Evolutionary conservation across 2,797 vertebrate species (phyloP).

Genomic region (Pseudochirops cupreus): DNA sequence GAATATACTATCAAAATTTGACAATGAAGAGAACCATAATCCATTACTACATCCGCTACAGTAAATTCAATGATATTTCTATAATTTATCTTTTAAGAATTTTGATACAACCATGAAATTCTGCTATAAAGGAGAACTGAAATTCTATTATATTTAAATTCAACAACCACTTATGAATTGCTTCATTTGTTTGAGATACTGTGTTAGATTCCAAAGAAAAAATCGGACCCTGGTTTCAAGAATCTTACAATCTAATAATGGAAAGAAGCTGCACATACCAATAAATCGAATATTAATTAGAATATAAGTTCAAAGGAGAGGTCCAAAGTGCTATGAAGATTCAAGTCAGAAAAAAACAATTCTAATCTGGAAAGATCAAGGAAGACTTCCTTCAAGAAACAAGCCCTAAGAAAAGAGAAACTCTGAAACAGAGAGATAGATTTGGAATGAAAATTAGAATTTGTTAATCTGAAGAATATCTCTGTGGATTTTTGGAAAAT

Average conservation of each 20-base stretch:
- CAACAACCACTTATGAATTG: not conserved
- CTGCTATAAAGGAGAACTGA: constrained; percentile 35
- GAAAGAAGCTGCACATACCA: not conserved
- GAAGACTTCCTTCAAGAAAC: not conserved
- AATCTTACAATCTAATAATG: not conserved
- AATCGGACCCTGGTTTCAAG: not conserved
- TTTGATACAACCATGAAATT: not conserved
- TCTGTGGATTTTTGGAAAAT: not conserved
- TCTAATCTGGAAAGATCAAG: not conserved
- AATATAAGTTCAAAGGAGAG: not conserved
- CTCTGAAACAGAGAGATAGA: not conserved
- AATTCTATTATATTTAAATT: not conserved
- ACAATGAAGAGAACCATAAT: not conserved
- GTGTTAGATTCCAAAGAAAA: not conserved
- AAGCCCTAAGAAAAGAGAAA: not conserved
- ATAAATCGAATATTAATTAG: not conserved
- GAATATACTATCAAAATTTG: not conserved
- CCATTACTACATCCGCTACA: not conserved
- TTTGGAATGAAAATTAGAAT: constrained; percentile 14
- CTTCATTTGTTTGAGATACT: not conserved
- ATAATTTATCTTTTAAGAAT: not conserved
- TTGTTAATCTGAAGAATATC: not conserved
- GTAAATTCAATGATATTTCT: not conserved
- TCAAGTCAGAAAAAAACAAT: not conserved
- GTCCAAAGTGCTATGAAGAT: not conserved